Percentiles rank a stretch among this genome's conserved stretches.
These are phyloP conservation scores for Geopemphigus sp. DNA, from an alignment of 1,140 invertebrate genomes.

Conservation along the genomic window DNA sequence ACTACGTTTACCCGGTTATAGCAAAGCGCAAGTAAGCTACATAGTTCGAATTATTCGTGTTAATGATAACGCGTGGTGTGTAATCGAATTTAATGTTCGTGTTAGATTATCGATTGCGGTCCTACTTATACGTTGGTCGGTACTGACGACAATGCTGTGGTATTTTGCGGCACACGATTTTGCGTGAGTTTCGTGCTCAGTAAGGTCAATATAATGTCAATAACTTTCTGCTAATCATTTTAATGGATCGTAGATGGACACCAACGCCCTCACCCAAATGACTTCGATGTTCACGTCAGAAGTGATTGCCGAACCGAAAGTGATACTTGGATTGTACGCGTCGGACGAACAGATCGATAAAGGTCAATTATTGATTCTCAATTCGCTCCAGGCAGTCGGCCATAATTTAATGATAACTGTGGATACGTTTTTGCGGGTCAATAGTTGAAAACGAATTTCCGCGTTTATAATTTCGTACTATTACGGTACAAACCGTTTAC, in stretches of 20 bases:
- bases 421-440: constrained; percentile 29
- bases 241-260: neutral
- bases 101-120: constrained; percentile 64
- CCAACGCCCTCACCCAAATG: neutral
- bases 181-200: neutral
- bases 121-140: constrained; percentile 66
- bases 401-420: constrained; percentile 32
- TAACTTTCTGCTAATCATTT: neutral
- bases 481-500: neutral
- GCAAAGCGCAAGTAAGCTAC: constrained; percentile 28
- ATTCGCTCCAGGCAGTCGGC: constrained; percentile 19
- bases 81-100: constrained; percentile 51
- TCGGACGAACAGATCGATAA: constrained; percentile 31
- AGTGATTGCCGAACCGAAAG: constrained; percentile 23
- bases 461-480: neutral
- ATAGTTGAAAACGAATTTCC: neutral
- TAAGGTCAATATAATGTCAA: neutral
- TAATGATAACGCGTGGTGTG: too few relatives aligned
- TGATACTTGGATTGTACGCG: constrained; percentile 35
- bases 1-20: constrained; percentile 14
- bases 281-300: constrained; percentile 42
- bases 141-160: constrained; percentile 67
- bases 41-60: too few relatives aligned
- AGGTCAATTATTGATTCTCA: constrained; percentile 17
- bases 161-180: constrained; percentile 68